A percentile compares a stretch with the other conserved stretches of the same genome.
Evolutionary conservation across 2,797 vertebrate species (phyloP).

Genomic region (Sebastes baramenuke): DNA sequence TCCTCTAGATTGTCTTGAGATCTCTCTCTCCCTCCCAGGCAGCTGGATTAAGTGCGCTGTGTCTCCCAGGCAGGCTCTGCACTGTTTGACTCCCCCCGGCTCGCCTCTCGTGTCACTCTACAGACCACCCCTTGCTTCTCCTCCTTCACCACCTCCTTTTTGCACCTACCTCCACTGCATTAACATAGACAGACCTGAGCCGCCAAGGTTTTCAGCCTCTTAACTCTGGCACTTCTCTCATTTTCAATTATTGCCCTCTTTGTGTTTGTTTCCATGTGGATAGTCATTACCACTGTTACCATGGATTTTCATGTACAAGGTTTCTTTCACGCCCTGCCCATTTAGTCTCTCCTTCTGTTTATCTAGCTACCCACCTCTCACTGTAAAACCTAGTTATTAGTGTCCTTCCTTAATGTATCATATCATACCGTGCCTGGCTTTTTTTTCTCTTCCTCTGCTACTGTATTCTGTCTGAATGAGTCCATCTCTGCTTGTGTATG

Average conservation of each 20-base stretch:
- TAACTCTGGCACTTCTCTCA: constrained; percentile 50
- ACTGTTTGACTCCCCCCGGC: constrained; percentile 21
- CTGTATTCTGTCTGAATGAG: background rate
- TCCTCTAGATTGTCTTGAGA: constrained; percentile 46
- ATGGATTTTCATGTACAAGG: constrained; percentile 55
- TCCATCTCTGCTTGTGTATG: background rate
- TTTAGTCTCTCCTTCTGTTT: constrained; percentile 35
- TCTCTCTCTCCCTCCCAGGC: constrained; percentile 37
- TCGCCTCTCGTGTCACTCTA: constrained; percentile 58
- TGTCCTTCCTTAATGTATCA: constrained; percentile 16
- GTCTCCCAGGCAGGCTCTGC: constrained; percentile 39
- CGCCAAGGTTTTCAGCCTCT: constrained; percentile 53
- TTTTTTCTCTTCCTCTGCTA: background rate
- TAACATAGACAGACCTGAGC: constrained; percentile 36
- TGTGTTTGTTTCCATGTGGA: constrained; percentile 57
- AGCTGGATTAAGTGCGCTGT: constrained; percentile 49
- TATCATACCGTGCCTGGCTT: background rate
- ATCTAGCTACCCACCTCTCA: constrained; percentile 28
- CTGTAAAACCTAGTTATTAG: constrained; percentile 45
- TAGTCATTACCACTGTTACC: constrained; percentile 62
- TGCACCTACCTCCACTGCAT: constrained; percentile 37
- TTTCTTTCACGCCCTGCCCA: constrained; percentile 42
- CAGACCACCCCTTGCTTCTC: constrained; percentile 62
- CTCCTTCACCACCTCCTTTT: constrained; percentile 31
- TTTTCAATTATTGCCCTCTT: constrained; percentile 60